Evolutionary conservation across 2,888 invertebrate species (phyloP), one percentile per base, ranked within the genome.

Genomic region (Papilio demoleus): DNA sequence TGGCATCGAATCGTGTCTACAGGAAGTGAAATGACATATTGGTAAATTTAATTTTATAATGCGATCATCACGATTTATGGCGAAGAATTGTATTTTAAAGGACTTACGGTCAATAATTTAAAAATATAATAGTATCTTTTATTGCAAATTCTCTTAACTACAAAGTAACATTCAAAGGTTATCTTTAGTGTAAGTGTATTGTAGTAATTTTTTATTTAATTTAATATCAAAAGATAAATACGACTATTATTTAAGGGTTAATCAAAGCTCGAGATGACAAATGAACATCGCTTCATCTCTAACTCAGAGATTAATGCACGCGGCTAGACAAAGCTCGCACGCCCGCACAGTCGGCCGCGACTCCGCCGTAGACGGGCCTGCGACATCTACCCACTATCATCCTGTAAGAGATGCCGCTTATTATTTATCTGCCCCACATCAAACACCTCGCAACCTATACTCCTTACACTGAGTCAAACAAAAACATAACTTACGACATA

Each of bases 231-330:
- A 90, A 56, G 31, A 89, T 90, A 90, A 90, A 83, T 83, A 90
- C 87, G 88, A 90, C 87, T 78, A 38, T 56, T 24, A 87, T 88
- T 87, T 87, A 83, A 75, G 77, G 84, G 88, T 87, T 88, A 88
- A 91, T 91, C 89, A 65, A 86, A 79, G 75, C 89, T 87, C 90
- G 88, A 78, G 85, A 89, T 91, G 91, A 92, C 88, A 92, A 92
- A 92, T 92, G 87, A 82, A 84, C 88, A 92, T 90, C 92, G 85
- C 88, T 92, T 90, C 90, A 92, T 92, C 91, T 92, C 86, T 75
- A 76, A 82, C 76, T 76, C 70, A 71, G 83, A 87, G 92, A 92
- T 92, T 92, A 92, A 92, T 92, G 90, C 82, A 81, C 78, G 79
- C 81, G 81, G 82, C 87, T 90, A 90, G 88, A 91, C 90, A 86